Evolutionary conservation across 1,140 invertebrate species (phyloP), one percentile per base, ranked within the genome.

Genomic region (Hirudo medicinalis): DNA sequence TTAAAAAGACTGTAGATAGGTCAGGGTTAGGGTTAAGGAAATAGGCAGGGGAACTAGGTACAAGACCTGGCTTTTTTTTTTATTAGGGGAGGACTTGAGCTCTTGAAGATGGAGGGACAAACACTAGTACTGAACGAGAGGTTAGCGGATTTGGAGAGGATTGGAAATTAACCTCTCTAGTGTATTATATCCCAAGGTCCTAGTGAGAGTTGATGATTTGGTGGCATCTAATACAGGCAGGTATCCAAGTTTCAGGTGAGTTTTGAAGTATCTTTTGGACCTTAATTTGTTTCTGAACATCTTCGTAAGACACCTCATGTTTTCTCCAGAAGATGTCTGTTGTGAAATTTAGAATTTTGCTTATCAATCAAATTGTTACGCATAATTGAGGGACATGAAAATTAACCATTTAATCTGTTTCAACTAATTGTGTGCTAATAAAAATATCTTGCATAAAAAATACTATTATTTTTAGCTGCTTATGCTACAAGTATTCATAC

Each of bases 221-320:
- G 22, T 63, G 29, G 57, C 9, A 63, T 63, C 57, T 22, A 25
- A 63, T 3, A 99, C 94, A 0, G 96, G 96, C 55, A 99, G 84
- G 83, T 99, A 99, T 40, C 96, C 95, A 53, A 97, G 88, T 67
- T 93, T 85, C 0, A 93, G 91, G 84, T 97, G 94, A 78, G 96
- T 96, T 83, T 94, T 92, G 83, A 97, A 95, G 81, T 95, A 94
- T 72, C 92, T 85, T 80, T 95, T 95, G 60, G 93, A 94, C 79
- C 96, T 96, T 82, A 99, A 97, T 85, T 98, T 97, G 82, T 99
- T 99, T 76, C 92, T 89, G 20, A 99, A 85, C 9, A 97, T 94
- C 76, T 90, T 87, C 0, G 93, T 96, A 82, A 99, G 98, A 82
- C 99, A 96, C 73, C 94, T 86, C 29, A 99, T 89, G 84, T 99